Evolutionary conservation across 2,888 invertebrate species (phyloP).

Genomic region (Gortyna flavago): DNA sequence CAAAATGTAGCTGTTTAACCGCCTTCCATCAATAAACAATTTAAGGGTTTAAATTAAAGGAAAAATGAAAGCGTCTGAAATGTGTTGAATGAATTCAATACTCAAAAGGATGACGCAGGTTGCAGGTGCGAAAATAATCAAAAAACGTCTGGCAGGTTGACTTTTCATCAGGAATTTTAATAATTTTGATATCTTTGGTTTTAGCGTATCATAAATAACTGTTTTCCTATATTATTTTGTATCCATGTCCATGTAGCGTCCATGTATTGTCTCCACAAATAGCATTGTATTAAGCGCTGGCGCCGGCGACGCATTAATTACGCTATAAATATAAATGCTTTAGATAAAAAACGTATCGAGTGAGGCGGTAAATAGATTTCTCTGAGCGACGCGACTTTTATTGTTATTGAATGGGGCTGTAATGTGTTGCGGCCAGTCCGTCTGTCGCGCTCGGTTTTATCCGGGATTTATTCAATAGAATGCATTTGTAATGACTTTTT

Average conservation of each 20-base stretch:
- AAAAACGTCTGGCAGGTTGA: background rate
- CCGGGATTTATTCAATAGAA: slow-evolving; percentile 43
- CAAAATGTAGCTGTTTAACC: background rate
- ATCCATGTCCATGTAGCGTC: slow-evolving; percentile 38
- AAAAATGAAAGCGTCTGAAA: background rate
- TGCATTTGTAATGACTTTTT: slow-evolving; percentile 50
- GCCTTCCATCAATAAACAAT: background rate
- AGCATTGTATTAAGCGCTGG: slow-evolving; percentile 71
- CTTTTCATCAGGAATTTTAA: background rate
- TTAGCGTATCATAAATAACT: background rate
- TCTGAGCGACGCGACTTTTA: slow-evolving; percentile 54
- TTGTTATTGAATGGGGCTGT: slow-evolving; percentile 63
- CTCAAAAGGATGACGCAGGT: background rate
- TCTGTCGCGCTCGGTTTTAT: slow-evolving; percentile 51
- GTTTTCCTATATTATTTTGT: background rate
- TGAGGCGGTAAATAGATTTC: slow-evolving; percentile 60
- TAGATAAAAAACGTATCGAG: slow-evolving; percentile 64
- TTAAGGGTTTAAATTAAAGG: slow-evolving; percentile 7
- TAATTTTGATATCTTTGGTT: slow-evolving; percentile 1
- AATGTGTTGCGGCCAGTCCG: slow-evolving; percentile 51
- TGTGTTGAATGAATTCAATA: background rate
- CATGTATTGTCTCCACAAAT: slow-evolving; percentile 70
- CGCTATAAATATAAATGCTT: slow-evolving; percentile 77
- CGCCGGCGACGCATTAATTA: slow-evolving; percentile 79
- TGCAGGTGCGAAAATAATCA: background rate